A percentile compares a stretch with the other conserved stretches of the same genome.
phyloP scores from a whole-genome alignment of 2,797 vertebrate genomes.

The Cossypha dichroa region DNA sequence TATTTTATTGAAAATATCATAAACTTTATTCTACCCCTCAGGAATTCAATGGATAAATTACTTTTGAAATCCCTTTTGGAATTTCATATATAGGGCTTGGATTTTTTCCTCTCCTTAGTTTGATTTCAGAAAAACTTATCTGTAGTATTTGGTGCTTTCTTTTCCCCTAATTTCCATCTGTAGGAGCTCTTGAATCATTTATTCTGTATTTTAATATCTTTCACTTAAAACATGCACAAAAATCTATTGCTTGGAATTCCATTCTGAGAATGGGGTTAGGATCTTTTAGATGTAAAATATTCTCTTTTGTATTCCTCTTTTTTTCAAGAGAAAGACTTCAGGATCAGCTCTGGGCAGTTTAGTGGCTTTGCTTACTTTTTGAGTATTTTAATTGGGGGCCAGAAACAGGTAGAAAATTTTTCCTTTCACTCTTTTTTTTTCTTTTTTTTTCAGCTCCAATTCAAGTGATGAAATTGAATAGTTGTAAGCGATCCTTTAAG shows the following conservation, averaged over 20 bases:
- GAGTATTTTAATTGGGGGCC: not conserved
- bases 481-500: slow-evolving; percentile 56
- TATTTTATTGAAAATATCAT: slow-evolving; percentile 69
- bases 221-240: not conserved
- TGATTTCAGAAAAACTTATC: slow-evolving; percentile 49
- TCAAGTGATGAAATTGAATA: slow-evolving; percentile 10
- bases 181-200: slow-evolving; percentile 49
- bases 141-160: slow-evolving; percentile 10
- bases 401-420: not conserved
- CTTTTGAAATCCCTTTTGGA: slow-evolving; percentile 62
- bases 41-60: slow-evolving; percentile 64
- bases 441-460: not conserved
- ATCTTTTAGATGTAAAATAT: not conserved
- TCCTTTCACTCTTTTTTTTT: not conserved
- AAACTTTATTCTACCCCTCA: slow-evolving; percentile 62
- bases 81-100: slow-evolving; percentile 20
- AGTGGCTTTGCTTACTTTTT: not conserved
- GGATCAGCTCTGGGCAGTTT: not conserved
- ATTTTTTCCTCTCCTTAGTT: not conserved
- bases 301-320: not conserved
- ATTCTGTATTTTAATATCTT: slow-evolving; percentile 63
- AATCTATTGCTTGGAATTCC: not conserved
- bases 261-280: not conserved
- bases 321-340: not conserved
- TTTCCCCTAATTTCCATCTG: slow-evolving; percentile 12